Evolutionary conservation across 2,797 vertebrate species (phyloP).

Genomic region (Pangasius krempfi): DNA sequence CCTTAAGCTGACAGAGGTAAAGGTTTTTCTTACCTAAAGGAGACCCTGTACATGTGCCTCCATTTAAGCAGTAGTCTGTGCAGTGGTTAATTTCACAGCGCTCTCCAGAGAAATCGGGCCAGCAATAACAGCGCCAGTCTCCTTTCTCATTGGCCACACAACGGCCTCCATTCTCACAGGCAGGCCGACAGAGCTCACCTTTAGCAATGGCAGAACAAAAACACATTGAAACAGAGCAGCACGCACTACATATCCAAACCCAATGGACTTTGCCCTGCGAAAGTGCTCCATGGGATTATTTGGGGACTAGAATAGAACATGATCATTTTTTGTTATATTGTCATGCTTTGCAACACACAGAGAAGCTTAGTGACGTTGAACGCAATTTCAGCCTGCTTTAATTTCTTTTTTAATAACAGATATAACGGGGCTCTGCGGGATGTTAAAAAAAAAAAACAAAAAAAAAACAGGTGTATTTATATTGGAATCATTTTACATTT

Average conservation of each 20-base stretch:
- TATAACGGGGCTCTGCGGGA: neutral
- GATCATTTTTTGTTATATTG: neutral
- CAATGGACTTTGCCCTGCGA: slow-evolving; percentile 1
- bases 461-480: neutral
- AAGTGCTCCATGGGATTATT: neutral
- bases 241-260: neutral
- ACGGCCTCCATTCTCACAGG: slow-evolving; percentile 94
- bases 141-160: slow-evolving; percentile 96
- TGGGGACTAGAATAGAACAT: neutral
- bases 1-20: neutral
- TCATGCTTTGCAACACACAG: neutral
- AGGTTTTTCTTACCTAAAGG: slow-evolving; percentile 81
- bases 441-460: neutral
- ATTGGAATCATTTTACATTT: neutral
- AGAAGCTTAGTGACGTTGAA: neutral
- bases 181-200: slow-evolving; percentile 91
- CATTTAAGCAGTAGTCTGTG: slow-evolving; percentile 93
- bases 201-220: slow-evolving; percentile 53
- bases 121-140: slow-evolving; percentile 92
- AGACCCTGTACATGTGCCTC: slow-evolving; percentile 92
- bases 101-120: slow-evolving; percentile 96
- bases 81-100: slow-evolving; percentile 96
- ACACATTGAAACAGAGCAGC: slow-evolving; percentile 39
- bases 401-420: slow-evolving; percentile 3
- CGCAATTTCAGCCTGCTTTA: neutral